These are phyloP conservation scores for Ischnus inquisitorius DNA, from an alignment of 2,888 invertebrate genomes.

Conservation along the genomic window DNA sequence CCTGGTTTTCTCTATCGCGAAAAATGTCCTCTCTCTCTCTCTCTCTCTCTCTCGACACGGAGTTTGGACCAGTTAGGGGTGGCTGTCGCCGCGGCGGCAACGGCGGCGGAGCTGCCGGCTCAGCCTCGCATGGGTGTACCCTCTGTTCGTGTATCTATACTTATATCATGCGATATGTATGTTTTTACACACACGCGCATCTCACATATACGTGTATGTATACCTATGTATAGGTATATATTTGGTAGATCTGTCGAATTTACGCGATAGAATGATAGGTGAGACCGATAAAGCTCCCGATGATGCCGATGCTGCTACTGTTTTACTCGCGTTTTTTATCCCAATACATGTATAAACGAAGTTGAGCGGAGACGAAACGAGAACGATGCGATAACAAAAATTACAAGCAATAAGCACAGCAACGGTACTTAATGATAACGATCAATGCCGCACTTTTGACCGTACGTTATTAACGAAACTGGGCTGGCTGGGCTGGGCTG, in stretches of 20 bases:
- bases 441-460: too few relatives aligned
- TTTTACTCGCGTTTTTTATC: slow-evolving; percentile 12
- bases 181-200: background rate
- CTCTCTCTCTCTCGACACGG: slow-evolving; percentile 50
- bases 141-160: background rate
- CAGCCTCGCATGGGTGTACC: slow-evolving; percentile 43
- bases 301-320: background rate
- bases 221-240: background rate
- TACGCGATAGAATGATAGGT: too few relatives aligned
- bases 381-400: too few relatives aligned
- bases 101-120: slow-evolving; percentile 54
- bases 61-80: slow-evolving; percentile 15
- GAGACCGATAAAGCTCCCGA: slow-evolving; percentile 15
- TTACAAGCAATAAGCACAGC: too few relatives aligned
- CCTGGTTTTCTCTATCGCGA: slow-evolving; percentile 68
- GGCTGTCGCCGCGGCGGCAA: slow-evolving; percentile 41
- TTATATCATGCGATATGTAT: too few relatives aligned
- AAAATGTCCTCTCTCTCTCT: slow-evolving; percentile 55
- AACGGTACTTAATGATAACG: too few relatives aligned
- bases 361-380: slow-evolving; percentile 27
- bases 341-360: slow-evolving; percentile 13
- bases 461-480: too few relatives aligned
- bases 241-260: background rate
- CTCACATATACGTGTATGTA: too few relatives aligned
- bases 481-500: too few relatives aligned